Percentiles rank a stretch among this genome's conserved stretches.
Evolutionary conservation across 2,888 invertebrate species (phyloP).

Genomic region (Masnerella sp.): DNA sequence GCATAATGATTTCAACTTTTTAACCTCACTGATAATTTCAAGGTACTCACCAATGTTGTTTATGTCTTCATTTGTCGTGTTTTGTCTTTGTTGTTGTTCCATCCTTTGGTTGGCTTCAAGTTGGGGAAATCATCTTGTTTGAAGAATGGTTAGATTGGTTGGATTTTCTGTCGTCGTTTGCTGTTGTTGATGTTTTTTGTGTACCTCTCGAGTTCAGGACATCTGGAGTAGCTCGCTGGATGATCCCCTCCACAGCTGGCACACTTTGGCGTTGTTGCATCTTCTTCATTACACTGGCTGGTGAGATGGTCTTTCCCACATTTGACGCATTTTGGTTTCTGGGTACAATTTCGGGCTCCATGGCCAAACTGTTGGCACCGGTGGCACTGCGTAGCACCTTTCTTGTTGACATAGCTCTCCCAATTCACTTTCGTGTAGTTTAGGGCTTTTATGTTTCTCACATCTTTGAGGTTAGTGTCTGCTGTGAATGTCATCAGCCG

Average conservation of each 20-base stretch:
- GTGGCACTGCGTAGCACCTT: conserved; percentile 11
- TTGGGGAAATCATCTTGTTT: too few species aligned
- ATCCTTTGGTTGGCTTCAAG: too few species aligned
- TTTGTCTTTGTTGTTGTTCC: conserved; percentile 2
- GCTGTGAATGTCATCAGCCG: background rate
- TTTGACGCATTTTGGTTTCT: conserved; percentile 16
- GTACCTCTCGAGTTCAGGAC: background rate
- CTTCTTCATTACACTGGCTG: background rate
- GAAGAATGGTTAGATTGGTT: too few species aligned
- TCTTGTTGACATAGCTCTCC: conserved; percentile 7
- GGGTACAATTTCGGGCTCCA: conserved; percentile 4
- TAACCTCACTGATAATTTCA: background rate
- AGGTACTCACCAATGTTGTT: background rate
- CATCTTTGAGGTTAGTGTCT: background rate
- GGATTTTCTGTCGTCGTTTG: too few species aligned
- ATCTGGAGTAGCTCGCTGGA: conserved; percentile 25
- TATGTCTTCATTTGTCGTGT: background rate
- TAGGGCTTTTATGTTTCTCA: background rate
- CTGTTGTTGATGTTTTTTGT: too few species aligned
- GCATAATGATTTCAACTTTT: background rate
- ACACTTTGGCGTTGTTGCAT: background rate
- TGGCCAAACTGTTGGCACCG: conserved; percentile 14
- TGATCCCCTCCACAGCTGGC: conserved; percentile 22
- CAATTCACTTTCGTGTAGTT: background rate
- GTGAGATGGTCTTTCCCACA: conserved; percentile 18